Evolutionary conservation across 2,797 vertebrate genomes (phyloP), one percentile per base, ranked within the genome.

Genomic region (Sebastes kiyomatsui): DNA sequence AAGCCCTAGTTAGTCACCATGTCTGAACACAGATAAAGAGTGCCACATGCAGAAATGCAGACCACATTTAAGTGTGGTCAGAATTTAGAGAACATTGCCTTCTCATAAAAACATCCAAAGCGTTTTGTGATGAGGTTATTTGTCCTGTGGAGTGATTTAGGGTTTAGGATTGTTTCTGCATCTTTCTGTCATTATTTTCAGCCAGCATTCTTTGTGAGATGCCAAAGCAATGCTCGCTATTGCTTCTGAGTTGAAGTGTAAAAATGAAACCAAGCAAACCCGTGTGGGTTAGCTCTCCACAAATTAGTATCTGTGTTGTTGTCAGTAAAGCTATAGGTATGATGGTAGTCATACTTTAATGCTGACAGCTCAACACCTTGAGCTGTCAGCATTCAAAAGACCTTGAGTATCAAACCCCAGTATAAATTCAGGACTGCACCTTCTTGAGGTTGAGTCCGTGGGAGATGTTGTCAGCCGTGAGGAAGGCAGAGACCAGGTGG

Each of bases 381-480:
- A 23, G 10, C 1, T 27, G 30, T 64, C 28, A 8, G 0, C 30
- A 14, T 78, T 23, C 22, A 54, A 4, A 54, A 67, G 2, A 54
- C 56, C 2, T 23, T 13, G 7, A 25, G 14, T 23, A 18, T 79
- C 12, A 73, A 59, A 77, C 8, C 8, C n/a, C 7, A 3, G 7
- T 9, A 13, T 66, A 28, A 60, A 27, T 20, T 64, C 6, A 55
- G 20, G 14, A 32, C 7, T 9, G 62, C 92, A 99, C 98, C 97
- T 99, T 98, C 87, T 99, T 99, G 52, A 99, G 96, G 90, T 99
- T 98, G 85, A 99, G 94, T 78, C 98, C 98, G 0, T 99, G 98
- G 38, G 98, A 99, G 93, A 99, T 99, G 93, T 99, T 99, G 94
- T 99, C 98, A 0, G 98, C 97, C 2, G 97, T 98, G 28, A 99